Evolutionary conservation across 2,888 invertebrate species (phyloP).

Genomic region (Drosophila vallismaia): DNA sequence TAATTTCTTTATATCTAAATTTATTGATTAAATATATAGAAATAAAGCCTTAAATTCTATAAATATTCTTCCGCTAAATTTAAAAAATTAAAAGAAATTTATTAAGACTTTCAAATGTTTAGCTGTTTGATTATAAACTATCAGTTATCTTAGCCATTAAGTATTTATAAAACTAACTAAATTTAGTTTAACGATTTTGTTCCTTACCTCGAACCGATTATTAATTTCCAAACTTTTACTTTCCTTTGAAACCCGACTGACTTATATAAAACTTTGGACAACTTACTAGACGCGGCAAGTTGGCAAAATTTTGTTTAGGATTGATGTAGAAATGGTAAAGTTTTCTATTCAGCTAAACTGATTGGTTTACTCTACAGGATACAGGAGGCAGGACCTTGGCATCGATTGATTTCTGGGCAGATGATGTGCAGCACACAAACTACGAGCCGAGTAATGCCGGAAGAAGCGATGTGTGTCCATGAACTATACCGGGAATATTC

Average conservation of each 20-base stretch:
- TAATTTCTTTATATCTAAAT: slow-evolving; percentile 17
- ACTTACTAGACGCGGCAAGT: slow-evolving; percentile 79
- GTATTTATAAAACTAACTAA: slow-evolving; percentile 41
- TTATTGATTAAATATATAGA: neutral
- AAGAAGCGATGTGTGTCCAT: slow-evolving; percentile 11
- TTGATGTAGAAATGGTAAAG: neutral
- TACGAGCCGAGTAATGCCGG: slow-evolving; percentile 50
- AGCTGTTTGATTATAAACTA: neutral
- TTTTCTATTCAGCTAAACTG: slow-evolving; percentile 15
- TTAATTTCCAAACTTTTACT: neutral
- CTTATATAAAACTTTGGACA: slow-evolving; percentile 72
- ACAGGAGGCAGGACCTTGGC: slow-evolving; percentile 23
- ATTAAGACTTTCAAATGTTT: neutral
- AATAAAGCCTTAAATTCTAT: neutral
- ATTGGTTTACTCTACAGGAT: slow-evolving; percentile 7
- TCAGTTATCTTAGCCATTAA: slow-evolving; percentile 1
- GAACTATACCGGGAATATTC: slow-evolving; percentile 34
- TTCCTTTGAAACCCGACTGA: slow-evolving; percentile 12
- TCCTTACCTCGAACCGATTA: slow-evolving; percentile 25
- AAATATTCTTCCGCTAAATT: neutral
- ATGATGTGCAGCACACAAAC: slow-evolving; percentile 55
- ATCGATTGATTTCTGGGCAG: slow-evolving; percentile 59
- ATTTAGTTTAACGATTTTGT: slow-evolving; percentile 1
- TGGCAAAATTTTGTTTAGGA: slow-evolving; percentile 71
- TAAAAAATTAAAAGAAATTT: neutral